A percentile compares a stretch with the other conserved stretches of the same genome.
Evolutionary conservation across 2,888 invertebrate genomes (phyloP).

Genomic region (Sesia bembeciformis): DNA sequence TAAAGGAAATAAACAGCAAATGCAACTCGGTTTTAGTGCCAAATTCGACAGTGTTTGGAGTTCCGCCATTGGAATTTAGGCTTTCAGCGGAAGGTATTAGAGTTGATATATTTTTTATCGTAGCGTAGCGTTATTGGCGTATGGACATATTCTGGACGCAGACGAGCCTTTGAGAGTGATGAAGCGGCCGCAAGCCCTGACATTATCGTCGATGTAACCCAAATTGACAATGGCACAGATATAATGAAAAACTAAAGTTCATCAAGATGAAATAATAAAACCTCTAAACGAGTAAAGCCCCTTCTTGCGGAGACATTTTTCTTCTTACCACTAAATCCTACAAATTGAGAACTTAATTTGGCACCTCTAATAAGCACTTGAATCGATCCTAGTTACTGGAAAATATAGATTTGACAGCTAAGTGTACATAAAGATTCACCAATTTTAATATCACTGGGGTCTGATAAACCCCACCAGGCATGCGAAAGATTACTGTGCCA

Average conservation of each 20-base stretch:
- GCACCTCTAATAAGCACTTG: too few species aligned
- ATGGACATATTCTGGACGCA: constrained; percentile 29
- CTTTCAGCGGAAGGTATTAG: constrained; percentile 8
- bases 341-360: too few species aligned
- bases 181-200: constrained; percentile 21
- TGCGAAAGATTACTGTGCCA: too few species aligned
- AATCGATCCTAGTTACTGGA: too few species aligned
- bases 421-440: too few species aligned
- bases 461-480: too few species aligned
- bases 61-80: constrained; percentile 12
- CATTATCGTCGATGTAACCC: neutral
- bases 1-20: neutral
- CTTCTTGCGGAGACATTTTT: too few species aligned
- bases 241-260: neutral
- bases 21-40: neutral
- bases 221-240: neutral
- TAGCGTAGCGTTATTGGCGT: constrained; percentile 5
- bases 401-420: too few species aligned
- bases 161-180: constrained; percentile 38
- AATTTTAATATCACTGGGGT: too few species aligned
- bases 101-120: neutral
- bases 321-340: too few species aligned
- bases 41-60: neutral
- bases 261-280: too few species aligned
- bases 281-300: too few species aligned